A percentile compares a stretch with the other conserved stretches of the same genome.
phyloP scores from a whole-genome alignment of 2,888 invertebrate species.

The Archips crataeganus region DNA sequence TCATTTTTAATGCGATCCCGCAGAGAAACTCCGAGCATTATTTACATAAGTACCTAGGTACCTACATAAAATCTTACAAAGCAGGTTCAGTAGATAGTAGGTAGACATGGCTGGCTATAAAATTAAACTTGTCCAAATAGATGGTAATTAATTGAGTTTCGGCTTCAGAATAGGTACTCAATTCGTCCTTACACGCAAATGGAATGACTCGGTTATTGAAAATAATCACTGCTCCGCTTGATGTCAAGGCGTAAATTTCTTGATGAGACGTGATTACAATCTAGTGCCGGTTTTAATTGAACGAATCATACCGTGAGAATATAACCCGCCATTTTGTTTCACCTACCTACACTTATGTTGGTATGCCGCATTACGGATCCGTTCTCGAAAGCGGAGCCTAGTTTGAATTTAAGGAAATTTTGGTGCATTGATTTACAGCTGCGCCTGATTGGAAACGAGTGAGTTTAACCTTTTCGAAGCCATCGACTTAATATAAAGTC shows the following conservation, averaged over 20 bases:
- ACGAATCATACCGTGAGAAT: conserved; percentile 48
- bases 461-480: too few relatives aligned
- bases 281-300: conserved; percentile 54
- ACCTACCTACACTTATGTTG: not conserved
- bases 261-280: conserved; percentile 47
- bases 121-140: not conserved
- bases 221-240: conserved; percentile 53
- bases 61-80: too few relatives aligned
- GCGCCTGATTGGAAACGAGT: too few relatives aligned
- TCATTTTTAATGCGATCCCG: too few relatives aligned
- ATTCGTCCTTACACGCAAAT: conserved; percentile 43
- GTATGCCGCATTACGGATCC: not conserved
- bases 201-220: conserved; percentile 53
- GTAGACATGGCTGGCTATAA: not conserved
- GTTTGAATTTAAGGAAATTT: too few relatives aligned
- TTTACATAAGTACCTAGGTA: too few relatives aligned
- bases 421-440: too few relatives aligned
- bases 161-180: conserved; percentile 22
- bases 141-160: conserved; percentile 27
- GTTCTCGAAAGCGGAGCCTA: too few relatives aligned
- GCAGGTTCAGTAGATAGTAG: not conserved
- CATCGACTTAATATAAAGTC: too few relatives aligned
- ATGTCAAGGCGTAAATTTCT: conserved; percentile 57
- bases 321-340: conserved; percentile 1
- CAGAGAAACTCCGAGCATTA: too few relatives aligned